Conservation (phyloP, 2,113 vertebrate species). For the Menura novaehollandiae region DNA sequence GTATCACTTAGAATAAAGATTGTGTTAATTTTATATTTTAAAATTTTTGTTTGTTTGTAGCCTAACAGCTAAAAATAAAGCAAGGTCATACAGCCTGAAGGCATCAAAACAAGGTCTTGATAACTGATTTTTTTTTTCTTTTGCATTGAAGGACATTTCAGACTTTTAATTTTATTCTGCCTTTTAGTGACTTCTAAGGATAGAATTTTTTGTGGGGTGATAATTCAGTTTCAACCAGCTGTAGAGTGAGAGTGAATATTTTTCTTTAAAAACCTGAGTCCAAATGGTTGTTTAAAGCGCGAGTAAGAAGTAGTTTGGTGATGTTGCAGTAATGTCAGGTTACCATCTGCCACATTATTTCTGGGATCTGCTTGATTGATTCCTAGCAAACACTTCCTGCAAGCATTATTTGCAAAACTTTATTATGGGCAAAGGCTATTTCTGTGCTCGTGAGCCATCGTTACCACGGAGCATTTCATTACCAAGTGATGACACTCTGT, state of each 20-base stretch:
- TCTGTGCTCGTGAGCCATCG: conserved; percentile 9
- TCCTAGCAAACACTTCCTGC: conserved; percentile 44
- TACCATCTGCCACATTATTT: conserved; percentile 42
- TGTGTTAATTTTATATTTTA: background rate
- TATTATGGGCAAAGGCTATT: conserved; percentile 43
- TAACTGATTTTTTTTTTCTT: background rate
- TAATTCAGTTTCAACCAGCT: conserved; percentile 22
- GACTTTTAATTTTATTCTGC: background rate
- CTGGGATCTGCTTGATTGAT: conserved; percentile 24
- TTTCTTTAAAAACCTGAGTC: background rate
- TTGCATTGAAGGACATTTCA: background rate
- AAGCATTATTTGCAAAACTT: conserved; percentile 51
- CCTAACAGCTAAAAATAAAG: background rate
- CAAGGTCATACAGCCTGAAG: background rate
- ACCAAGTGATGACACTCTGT: conserved; percentile 37
- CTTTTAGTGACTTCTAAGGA: background rate
- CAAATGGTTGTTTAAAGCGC: conserved; percentile 24
- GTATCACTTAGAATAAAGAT: background rate
- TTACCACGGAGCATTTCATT: background rate
- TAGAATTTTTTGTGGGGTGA: background rate
- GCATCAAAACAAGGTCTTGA: background rate
- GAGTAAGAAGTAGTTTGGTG: background rate
- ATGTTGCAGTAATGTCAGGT: background rate
- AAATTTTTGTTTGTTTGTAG: background rate
- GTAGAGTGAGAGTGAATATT: conserved; percentile 2